Conservation (phyloP, 2,113 vertebrate genomes). For the Microcebus ravelobensis region DNA sequence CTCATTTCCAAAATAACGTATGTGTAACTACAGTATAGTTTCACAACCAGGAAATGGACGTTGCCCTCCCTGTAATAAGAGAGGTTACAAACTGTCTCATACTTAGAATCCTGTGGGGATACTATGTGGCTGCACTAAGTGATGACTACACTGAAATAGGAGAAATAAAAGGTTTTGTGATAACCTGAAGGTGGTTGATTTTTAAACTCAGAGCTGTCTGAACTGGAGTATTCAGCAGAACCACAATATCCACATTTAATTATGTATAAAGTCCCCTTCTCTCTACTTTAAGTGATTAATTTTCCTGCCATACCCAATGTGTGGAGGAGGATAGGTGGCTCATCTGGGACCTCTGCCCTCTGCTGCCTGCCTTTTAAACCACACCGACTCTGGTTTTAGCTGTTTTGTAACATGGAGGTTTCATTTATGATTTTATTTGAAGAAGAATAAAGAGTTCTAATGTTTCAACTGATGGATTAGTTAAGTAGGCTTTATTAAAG, state of each 20-base stretch:
- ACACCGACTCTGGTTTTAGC: background rate
- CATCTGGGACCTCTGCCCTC: background rate
- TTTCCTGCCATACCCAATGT: background rate
- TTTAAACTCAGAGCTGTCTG: background rate
- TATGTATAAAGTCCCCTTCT: background rate
- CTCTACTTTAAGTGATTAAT: background rate
- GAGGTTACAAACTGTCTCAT: constrained; percentile 5
- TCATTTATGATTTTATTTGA: background rate
- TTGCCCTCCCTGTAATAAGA: background rate
- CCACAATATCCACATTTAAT: background rate
- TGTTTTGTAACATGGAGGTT: background rate
- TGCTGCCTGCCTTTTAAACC: background rate
- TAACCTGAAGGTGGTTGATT: constrained; percentile 12
- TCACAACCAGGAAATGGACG: background rate
- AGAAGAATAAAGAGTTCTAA: background rate
- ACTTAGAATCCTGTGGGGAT: background rate
- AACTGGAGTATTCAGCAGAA: constrained; percentile 35
- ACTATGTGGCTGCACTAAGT: background rate
- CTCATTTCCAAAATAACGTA: background rate
- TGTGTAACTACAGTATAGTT: background rate
- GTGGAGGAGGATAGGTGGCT: background rate
- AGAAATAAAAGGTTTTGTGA: background rate
- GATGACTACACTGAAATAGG: constrained; percentile 38
- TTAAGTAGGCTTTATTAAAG: background rate
- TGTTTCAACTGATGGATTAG: background rate